Evolutionary conservation across 2,888 invertebrate genomes (phyloP).

Genomic region (Sericinus montela): DNA sequence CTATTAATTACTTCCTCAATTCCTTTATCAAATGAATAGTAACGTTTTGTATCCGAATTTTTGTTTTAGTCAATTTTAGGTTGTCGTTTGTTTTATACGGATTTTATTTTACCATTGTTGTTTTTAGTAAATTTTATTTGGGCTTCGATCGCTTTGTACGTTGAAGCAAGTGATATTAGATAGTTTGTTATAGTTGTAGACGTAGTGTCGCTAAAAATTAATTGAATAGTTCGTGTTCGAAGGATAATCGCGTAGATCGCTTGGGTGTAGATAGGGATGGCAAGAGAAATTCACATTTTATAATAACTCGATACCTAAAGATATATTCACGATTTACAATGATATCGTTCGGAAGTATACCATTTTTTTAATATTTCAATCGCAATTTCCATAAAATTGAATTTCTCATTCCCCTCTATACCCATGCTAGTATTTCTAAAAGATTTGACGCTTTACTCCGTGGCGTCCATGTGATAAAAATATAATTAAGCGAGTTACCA

Average conservation of each 20-base stretch:
- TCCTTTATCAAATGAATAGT: neutral
- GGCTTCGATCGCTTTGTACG: constrained; percentile 45
- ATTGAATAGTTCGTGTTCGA: neutral
- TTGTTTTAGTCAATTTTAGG: constrained; percentile 45
- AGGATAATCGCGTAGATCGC: neutral
- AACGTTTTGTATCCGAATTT: constrained; percentile 39
- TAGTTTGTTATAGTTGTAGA: constrained; percentile 51
- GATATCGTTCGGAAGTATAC: no score
- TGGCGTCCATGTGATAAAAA: neutral
- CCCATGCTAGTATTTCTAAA: neutral
- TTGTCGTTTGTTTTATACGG: constrained; percentile 62
- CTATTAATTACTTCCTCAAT: neutral
- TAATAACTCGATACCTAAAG: no score
- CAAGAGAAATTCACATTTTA: neutral
- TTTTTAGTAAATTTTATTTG: constrained; percentile 72
- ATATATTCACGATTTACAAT: no score
- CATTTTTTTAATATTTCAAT: no score
- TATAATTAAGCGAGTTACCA: constrained; percentile 48
- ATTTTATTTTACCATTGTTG: constrained; percentile 70
- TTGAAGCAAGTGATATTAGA: constrained; percentile 69
- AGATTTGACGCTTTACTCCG: neutral
- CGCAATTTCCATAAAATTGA: no score
- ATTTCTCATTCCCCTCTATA: neutral
- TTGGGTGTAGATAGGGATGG: neutral
- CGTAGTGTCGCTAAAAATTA: neutral